phyloP scores from a whole-genome alignment of 2,888 invertebrate genomes.

The Augiades crinisus region DNA sequence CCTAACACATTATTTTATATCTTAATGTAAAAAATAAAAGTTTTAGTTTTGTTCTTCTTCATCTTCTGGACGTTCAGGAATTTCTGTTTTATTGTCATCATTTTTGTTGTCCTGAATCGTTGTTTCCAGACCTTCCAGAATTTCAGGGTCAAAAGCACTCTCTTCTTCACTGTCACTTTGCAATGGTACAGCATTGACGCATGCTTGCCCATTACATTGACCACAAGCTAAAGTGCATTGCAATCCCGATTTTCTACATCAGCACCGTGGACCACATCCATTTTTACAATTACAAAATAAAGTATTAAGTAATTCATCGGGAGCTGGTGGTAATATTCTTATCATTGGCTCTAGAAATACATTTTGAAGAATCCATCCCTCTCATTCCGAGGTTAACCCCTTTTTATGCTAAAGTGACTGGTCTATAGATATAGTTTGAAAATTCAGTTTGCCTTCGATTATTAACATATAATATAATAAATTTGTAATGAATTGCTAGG shows the following conservation, averaged over 20 bases:
- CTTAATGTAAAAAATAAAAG: too few species aligned
- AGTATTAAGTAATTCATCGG: conserved; percentile 18
- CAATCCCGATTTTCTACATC: conserved; percentile 39
- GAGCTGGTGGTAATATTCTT: conserved; percentile 30
- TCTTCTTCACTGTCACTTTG: conserved; percentile 17
- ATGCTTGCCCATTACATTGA: conserved; percentile 26
- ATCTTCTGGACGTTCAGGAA: conserved; percentile 14
- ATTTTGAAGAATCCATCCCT: conserved; percentile 40
- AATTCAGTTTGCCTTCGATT: too few species aligned
- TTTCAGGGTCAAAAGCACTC: conserved; percentile 13
- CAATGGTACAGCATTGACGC: conserved; percentile 22
- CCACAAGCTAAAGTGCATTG: conserved; percentile 34
- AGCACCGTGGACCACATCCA: conserved; percentile 36
- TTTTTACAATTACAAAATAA: conserved; percentile 29
- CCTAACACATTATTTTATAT: too few species aligned
- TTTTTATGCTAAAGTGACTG: too few species aligned
- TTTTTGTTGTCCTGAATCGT: conserved; percentile 15
- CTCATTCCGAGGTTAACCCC: too few species aligned
- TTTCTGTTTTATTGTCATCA: conserved; percentile 24
- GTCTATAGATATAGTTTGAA: too few species aligned
- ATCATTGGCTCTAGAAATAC: conserved; percentile 41
- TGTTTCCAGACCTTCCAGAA: conserved; percentile 21
- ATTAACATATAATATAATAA: too few species aligned
- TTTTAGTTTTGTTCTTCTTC: too few species aligned
- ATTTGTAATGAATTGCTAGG: too few species aligned